These are phyloP conservation scores for Papilio machaon DNA, from an alignment of 1,140 invertebrate genomes.

Conservation along the genomic window DNA sequence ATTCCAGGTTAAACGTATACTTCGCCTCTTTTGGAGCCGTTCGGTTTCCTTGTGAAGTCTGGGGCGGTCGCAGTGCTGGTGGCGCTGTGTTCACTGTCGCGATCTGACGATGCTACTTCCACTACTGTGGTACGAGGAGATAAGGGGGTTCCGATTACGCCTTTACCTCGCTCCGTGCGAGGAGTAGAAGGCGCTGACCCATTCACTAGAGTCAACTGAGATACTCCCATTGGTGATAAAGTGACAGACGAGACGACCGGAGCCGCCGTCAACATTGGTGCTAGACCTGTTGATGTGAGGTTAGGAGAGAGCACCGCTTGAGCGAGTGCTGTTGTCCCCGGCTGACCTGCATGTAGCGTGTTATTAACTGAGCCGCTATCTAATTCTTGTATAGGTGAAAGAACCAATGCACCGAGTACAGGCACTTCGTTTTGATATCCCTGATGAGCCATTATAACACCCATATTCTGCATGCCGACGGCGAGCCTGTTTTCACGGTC, in stretches of 20 bases:
- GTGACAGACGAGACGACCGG: conserved; percentile 81
- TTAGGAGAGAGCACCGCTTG: conserved; percentile 86
- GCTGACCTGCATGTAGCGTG: conserved; percentile 86
- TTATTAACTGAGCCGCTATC: conserved; percentile 87
- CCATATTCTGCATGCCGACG: conserved; percentile 82
- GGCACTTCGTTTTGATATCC: conserved; percentile 85
- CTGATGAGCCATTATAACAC: conserved; percentile 85
- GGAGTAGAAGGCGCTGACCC: conserved; percentile 76
- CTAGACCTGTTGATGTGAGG: conserved; percentile 81
- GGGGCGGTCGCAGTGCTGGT: conserved; percentile 61
- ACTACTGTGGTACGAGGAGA: conserved; percentile 63
- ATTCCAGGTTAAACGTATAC: conserved; percentile 78
- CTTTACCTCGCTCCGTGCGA: conserved; percentile 55
- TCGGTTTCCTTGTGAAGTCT: conserved; percentile 62
- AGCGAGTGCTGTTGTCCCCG: conserved; percentile 86
- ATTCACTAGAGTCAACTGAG: conserved; percentile 73
- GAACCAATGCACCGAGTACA: conserved; percentile 87
- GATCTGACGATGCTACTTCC: conserved; percentile 63
- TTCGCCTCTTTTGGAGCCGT: conserved; percentile 81
- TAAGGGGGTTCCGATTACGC: conserved; percentile 55
- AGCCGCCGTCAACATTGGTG: conserved; percentile 83
- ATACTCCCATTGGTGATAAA: conserved; percentile 74
- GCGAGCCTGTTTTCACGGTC: conserved; percentile 86
- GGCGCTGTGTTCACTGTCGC: conserved; percentile 67
- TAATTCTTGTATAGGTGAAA: conserved; percentile 90